Evolutionary conservation across 2,888 invertebrate genomes (phyloP).

Genomic region (Apamea crenata): DNA sequence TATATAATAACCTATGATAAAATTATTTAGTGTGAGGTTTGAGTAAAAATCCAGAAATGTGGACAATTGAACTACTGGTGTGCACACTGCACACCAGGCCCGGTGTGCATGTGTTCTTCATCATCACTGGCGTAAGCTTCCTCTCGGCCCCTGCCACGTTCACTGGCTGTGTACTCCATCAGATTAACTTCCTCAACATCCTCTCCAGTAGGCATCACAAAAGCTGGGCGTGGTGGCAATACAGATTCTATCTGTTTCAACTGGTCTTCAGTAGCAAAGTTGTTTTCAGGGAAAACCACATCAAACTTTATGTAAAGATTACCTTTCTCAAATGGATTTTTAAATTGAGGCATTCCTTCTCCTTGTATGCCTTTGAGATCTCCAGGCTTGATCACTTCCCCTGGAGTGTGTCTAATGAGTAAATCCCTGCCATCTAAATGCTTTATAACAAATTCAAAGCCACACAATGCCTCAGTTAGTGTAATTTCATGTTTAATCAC

Average conservation of each 20-base stretch:
- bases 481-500: slow-evolving; percentile 94
- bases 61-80: slow-evolving; percentile 92
- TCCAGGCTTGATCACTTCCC: slow-evolving; percentile 96
- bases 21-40: slow-evolving; percentile 85
- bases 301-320: slow-evolving; percentile 96
- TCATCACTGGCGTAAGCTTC: slow-evolving; percentile 94
- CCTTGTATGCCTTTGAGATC: slow-evolving; percentile 94
- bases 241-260: slow-evolving; percentile 93
- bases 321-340: slow-evolving; percentile 96
- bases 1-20: slow-evolving; percentile 85
- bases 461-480: slow-evolving; percentile 97
- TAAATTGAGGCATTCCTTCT: slow-evolving; percentile 97
- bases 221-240: slow-evolving; percentile 93
- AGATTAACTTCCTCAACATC: slow-evolving; percentile 96
- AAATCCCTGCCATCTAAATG: slow-evolving; percentile 97
- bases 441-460: slow-evolving; percentile 95
- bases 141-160: slow-evolving; percentile 89
- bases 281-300: slow-evolving; percentile 95
- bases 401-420: slow-evolving; percentile 94
- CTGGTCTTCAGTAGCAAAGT: slow-evolving; percentile 93
- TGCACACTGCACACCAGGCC: slow-evolving; percentile 94
- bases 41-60: slow-evolving; percentile 80
- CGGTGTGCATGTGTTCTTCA: slow-evolving; percentile 89
- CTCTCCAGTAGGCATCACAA: slow-evolving; percentile 94
- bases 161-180: slow-evolving; percentile 93